Evolutionary conservation across 2,888 invertebrate species (phyloP).

Genomic region (Tetragonisca angustula): DNA sequence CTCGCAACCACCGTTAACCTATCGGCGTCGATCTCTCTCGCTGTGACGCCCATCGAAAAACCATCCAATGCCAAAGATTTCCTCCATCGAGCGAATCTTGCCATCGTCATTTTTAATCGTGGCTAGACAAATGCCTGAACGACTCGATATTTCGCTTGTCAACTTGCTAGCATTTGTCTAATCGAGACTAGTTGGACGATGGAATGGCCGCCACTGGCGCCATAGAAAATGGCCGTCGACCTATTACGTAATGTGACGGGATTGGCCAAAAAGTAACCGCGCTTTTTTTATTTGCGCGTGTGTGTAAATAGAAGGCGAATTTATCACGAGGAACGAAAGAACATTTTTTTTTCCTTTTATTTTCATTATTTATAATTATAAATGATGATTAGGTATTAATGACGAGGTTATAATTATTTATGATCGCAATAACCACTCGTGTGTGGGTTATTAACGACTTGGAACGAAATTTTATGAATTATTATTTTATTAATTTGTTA

Average conservation of each 20-base stretch:
- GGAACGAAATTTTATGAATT: too few relatives aligned
- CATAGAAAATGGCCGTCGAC: background rate
- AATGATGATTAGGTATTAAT: too few relatives aligned
- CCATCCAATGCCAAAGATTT: conserved; percentile 26
- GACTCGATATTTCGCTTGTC: background rate
- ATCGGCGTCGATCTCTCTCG: conserved; percentile 39
- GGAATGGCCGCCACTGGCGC: background rate
- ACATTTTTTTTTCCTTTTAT: too few relatives aligned
- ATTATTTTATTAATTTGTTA: too few relatives aligned
- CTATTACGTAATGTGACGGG: background rate
- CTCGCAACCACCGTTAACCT: conserved; percentile 27
- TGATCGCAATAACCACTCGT: too few relatives aligned
- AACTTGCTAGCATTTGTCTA: background rate
- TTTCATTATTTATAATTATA: too few relatives aligned
- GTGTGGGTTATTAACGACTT: too few relatives aligned
- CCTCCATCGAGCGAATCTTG: background rate
- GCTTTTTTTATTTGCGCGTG: too few relatives aligned
- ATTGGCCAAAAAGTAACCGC: background rate
- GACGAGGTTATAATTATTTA: too few relatives aligned
- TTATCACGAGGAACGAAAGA: too few relatives aligned
- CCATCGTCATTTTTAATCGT: background rate
- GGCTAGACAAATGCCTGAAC: background rate
- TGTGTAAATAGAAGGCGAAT: too few relatives aligned
- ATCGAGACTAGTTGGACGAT: background rate
- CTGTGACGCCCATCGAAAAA: background rate